These are phyloP conservation scores for Gadus chalcogrammus DNA, from an alignment of 2,113 vertebrate species.

Conservation along the genomic window DNA sequence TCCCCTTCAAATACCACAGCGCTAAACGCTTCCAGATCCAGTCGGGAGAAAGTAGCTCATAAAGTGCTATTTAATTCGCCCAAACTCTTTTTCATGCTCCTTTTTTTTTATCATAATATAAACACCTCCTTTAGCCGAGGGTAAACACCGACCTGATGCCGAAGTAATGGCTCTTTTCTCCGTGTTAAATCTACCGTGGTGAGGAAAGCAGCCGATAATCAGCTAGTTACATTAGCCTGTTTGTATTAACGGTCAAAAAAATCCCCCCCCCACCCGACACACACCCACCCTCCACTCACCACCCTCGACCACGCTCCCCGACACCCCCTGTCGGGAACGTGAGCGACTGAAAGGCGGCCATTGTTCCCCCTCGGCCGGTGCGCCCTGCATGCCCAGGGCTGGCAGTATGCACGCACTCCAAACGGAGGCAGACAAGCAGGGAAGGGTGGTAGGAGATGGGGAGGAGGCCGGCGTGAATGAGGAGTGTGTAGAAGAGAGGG, in stretches of 20 bases:
- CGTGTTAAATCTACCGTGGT: conserved; percentile 23
- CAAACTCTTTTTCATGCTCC: conserved; percentile 9
- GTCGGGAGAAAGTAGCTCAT: no score
- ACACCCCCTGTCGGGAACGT: conserved; percentile 56
- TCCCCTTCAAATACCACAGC: neutral
- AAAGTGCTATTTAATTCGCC: neutral
- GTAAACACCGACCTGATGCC: conserved; percentile 20
- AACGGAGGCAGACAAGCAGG: conserved; percentile 63
- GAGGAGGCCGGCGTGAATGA: conserved; percentile 41
- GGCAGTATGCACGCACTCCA: conserved; percentile 79
- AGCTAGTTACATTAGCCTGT: conserved; percentile 38
- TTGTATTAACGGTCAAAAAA: conserved; percentile 58
- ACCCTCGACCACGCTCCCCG: conserved; percentile 27
- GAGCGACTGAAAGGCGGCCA: conserved; percentile 77
- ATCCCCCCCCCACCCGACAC: neutral
- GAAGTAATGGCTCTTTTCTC: conserved; percentile 29
- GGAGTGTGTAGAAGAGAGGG: neutral
- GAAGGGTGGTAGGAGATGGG: conserved; percentile 1
- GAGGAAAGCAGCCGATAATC: conserved; percentile 48
- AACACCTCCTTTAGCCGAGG: conserved; percentile 8
- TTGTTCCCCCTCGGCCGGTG: conserved; percentile 79
- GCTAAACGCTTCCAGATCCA: neutral
- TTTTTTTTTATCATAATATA: conserved; percentile 17
- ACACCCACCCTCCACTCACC: neutral
- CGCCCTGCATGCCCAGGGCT: conserved; percentile 72